phyloP scores from a whole-genome alignment of 2,888 invertebrate species.

The Ephialtes manifestator region DNA sequence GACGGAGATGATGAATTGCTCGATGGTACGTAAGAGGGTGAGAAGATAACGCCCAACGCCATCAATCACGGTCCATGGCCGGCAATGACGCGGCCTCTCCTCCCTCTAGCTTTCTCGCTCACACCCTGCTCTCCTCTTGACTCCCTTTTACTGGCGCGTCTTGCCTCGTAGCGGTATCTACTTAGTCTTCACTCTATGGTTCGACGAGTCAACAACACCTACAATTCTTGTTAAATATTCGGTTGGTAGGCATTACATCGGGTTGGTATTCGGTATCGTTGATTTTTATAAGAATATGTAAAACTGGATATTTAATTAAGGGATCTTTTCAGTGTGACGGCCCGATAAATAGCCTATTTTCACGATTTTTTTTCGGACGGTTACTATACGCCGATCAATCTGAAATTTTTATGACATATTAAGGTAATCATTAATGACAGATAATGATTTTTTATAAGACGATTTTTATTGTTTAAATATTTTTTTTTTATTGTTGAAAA shows the following conservation, averaged over 20 bases:
- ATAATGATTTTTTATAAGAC: no score
- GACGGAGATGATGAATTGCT: conserved; percentile 86
- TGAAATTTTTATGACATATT: no score
- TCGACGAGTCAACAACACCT: conserved; percentile 1
- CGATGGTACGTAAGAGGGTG: conserved; percentile 79
- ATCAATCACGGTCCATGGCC: conserved; percentile 84
- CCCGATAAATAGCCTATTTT: no score
- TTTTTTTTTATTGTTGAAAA: no score
- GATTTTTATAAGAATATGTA: neutral
- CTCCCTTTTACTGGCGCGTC: conserved; percentile 41
- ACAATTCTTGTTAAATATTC: conserved; percentile 1
- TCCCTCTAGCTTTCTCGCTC: conserved; percentile 55
- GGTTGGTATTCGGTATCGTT: neutral
- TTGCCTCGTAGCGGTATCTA: conserved; percentile 41
- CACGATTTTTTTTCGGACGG: no score
- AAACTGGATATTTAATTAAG: neutral
- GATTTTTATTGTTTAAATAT: no score
- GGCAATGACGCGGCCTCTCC: conserved; percentile 82
- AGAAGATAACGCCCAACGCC: conserved; percentile 85
- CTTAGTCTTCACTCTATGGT: conserved; percentile 31
- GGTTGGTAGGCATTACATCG: neutral
- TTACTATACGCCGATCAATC: no score
- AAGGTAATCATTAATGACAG: no score
- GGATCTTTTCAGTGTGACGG: no score
- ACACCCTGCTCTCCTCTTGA: conserved; percentile 39